Percentiles rank a stretch among this genome's conserved stretches.
Evolutionary conservation across 2,888 invertebrate species (phyloP).

Genomic region (Polia nebulosa): DNA sequence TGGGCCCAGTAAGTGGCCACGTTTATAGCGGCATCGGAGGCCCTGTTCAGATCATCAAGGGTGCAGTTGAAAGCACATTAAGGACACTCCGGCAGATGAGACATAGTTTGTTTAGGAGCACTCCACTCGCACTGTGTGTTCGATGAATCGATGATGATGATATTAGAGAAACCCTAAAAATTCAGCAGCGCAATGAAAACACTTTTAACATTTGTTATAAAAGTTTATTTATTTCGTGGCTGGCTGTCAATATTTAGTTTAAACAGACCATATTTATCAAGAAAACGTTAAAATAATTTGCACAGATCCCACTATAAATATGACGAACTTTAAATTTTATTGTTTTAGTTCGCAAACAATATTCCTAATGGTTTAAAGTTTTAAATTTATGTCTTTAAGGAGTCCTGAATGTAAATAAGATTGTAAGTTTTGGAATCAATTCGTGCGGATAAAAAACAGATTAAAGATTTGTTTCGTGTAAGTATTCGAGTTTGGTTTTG

Average conservation of each 20-base stretch:
- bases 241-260: background rate
- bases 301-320: conserved; percentile 40
- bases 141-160: too few species aligned
- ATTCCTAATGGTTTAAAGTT: conserved; percentile 58
- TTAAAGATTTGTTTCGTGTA: conserved; percentile 9
- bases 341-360: conserved; percentile 57
- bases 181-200: too few species aligned
- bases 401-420: conserved; percentile 40
- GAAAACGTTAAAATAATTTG: conserved; percentile 30
- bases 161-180: too few species aligned
- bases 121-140: too few species aligned
- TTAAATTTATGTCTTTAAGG: conserved; percentile 46
- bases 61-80: too few species aligned
- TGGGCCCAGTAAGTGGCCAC: too few species aligned
- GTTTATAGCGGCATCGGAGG: too few species aligned
- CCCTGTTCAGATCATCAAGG: too few species aligned
- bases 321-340: conserved; percentile 50
- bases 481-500: background rate
- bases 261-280: background rate
- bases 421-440: conserved; percentile 39
- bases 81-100: too few species aligned
- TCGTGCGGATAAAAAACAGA: conserved; percentile 36
- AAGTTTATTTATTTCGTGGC: background rate
- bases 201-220: too few species aligned
- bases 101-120: too few species aligned